phyloP scores from a whole-genome alignment of 2,888 invertebrate species.

The Callosobruchus maculatus region DNA sequence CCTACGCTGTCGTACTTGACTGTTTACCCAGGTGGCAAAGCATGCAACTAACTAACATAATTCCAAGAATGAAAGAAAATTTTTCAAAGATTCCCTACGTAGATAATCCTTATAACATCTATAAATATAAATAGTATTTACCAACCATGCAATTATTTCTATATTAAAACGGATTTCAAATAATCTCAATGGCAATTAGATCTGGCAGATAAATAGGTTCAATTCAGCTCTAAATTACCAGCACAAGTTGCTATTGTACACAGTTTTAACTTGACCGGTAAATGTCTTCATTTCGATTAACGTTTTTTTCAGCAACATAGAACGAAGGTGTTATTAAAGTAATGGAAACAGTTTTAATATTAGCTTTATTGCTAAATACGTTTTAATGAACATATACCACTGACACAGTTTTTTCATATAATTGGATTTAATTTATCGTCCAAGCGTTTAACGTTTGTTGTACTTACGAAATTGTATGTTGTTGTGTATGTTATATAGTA shows the following conservation, averaged over 20 bases:
- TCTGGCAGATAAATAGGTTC: neutral
- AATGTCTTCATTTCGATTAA: neutral
- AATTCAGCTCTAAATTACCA: neutral
- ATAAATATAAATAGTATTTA: neutral
- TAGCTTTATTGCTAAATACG: neutral
- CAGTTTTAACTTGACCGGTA: neutral
- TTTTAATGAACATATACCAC: neutral
- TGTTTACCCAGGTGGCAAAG: no score
- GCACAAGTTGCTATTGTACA: neutral
- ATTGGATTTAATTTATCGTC: neutral
- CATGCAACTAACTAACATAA: neutral
- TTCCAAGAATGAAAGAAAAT: neutral
- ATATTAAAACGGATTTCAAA: neutral
- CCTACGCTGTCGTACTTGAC: no score
- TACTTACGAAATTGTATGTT: neutral
- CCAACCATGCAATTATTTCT: neutral
- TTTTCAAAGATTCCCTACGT: neutral
- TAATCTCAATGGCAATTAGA: neutral
- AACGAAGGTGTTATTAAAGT: neutral
- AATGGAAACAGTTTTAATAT: neutral
- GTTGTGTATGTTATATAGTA: neutral
- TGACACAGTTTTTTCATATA: neutral
- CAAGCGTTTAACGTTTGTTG: neutral
- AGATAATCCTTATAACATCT: neutral
- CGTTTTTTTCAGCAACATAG: neutral